Evolutionary conservation across 2,113 vertebrate genomes (phyloP).

Genomic region (Cinclus cinclus): DNA sequence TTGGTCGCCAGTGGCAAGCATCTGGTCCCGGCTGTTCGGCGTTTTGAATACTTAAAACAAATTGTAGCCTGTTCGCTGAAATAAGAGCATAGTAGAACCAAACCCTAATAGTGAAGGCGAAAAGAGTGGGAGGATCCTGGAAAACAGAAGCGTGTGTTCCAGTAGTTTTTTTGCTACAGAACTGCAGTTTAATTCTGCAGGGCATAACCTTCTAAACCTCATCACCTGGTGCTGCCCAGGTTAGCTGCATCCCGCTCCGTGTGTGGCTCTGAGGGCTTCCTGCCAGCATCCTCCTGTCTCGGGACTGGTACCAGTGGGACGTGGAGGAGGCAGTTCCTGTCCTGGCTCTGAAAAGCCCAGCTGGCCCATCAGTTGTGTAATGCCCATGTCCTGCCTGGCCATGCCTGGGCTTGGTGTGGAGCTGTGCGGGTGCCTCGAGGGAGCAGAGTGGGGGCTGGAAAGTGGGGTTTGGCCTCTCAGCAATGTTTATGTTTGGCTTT

Average conservation of each 20-base stretch:
- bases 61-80: fast-evolving
- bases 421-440: fast-evolving
- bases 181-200: fast-evolving
- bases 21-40: fast-evolving
- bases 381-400: neutral
- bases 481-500: neutral
- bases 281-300: fast-evolving
- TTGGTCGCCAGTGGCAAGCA: fast-evolving
- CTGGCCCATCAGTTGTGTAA: neutral
- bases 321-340: neutral
- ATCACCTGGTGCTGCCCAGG: fast-evolving
- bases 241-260: fast-evolving
- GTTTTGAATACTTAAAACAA: fast-evolving
- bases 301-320: fast-evolving
- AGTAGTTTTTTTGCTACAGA: fast-evolving
- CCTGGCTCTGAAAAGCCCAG: neutral
- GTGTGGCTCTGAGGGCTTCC: neutral
- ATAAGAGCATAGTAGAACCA: fast-evolving
- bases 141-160: neutral
- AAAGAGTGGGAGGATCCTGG: neutral
- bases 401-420: neutral
- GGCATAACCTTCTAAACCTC: neutral
- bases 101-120: fast-evolving
- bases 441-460: neutral
- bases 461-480: neutral